These are phyloP conservation scores for Tupaia tana DNA, from an alignment of 2,113 vertebrate genomes.

Conservation along the genomic window DNA sequence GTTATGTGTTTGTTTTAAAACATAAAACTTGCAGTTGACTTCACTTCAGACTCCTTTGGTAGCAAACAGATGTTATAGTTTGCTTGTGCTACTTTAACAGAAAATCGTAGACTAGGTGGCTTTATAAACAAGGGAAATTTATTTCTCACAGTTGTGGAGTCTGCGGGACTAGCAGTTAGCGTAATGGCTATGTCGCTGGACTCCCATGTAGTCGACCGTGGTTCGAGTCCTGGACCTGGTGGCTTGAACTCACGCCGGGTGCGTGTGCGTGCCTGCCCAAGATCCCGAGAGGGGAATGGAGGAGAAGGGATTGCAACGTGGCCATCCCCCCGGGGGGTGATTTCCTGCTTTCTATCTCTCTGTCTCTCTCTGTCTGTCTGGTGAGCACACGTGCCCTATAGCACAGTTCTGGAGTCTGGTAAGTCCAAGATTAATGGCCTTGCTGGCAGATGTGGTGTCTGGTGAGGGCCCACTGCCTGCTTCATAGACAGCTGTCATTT, in stretches of 20 bases:
- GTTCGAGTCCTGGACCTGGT: no score
- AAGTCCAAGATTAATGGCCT: neutral
- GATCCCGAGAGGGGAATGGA: no score
- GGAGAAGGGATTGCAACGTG: no score
- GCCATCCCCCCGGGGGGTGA: no score
- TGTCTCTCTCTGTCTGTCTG: no score
- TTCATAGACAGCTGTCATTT: neutral
- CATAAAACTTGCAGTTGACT: slow-evolving; percentile 8
- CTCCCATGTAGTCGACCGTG: no score
- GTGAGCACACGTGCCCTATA: no score
- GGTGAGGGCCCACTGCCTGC: neutral
- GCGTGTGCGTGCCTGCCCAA: no score
- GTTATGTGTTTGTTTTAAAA: neutral
- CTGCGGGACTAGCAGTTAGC: no score
- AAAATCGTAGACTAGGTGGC: neutral
- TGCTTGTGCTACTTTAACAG: neutral
- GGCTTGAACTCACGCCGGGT: no score
- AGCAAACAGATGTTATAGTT: neutral
- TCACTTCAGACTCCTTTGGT: neutral
- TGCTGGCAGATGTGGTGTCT: neutral
- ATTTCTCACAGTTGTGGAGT: neutral
- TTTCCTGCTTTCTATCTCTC: no score
- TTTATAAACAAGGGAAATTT: neutral
- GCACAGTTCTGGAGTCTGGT: neutral
- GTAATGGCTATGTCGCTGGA: no score